These are phyloP conservation scores for Euzetes globulus DNA, from an alignment of 2,888 invertebrate species.

Conservation along the genomic window DNA sequence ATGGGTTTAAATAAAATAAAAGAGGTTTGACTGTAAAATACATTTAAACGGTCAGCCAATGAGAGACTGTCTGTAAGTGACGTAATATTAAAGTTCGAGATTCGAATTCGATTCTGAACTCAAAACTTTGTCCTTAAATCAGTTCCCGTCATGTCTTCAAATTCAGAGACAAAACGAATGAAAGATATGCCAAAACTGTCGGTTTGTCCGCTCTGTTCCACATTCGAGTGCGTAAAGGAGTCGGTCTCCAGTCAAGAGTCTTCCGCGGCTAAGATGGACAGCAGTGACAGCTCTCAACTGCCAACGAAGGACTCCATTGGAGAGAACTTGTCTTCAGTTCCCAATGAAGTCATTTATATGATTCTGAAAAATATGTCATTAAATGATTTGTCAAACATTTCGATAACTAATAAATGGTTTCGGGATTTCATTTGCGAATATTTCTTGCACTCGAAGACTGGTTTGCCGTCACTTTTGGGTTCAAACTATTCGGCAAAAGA, in stretches of 20 bases:
- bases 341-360: conserved; percentile 13
- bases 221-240: too few species aligned
- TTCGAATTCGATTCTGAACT: background rate
- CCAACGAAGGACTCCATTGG: background rate
- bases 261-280: too few species aligned
- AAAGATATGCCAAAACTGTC: too few species aligned
- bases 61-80: background rate
- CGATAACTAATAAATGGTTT: conserved; percentile 26
- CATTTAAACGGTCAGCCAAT: background rate
- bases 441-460: conserved; percentile 1
- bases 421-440: conserved; percentile 17
- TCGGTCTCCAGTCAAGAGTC: too few species aligned
- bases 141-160: too few species aligned
- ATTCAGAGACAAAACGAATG: too few species aligned
- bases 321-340: background rate
- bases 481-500: background rate
- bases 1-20: background rate
- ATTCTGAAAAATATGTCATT: background rate
- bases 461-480: background rate
- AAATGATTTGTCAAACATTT: conserved; percentile 2
- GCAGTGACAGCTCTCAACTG: background rate
- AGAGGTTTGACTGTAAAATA: background rate
- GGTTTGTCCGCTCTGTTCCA: too few species aligned
- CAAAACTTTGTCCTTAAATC: too few species aligned
- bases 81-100: background rate